Conservation (phyloP, 2,888 invertebrate species). For the Epinotia nisella region DNA sequence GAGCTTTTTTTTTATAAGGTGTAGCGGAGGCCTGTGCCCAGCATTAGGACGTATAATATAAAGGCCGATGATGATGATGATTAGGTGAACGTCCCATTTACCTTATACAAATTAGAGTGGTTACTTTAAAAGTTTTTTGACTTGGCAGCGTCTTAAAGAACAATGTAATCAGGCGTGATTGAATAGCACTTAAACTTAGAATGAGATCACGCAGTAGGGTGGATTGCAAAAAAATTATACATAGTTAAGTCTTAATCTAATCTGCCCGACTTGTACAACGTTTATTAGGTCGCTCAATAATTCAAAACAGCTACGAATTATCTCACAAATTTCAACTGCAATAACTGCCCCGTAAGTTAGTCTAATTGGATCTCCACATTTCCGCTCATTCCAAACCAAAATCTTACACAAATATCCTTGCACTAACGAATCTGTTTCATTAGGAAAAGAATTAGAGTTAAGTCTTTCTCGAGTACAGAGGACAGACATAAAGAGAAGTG, state of each 20-base stretch:
- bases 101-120: too few relatives aligned
- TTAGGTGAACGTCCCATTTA: too few relatives aligned
- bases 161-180: too few relatives aligned
- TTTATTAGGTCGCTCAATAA: constrained; percentile 17
- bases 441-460: constrained; percentile 1
- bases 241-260: too few relatives aligned
- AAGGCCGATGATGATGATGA: too few relatives aligned
- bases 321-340: constrained; percentile 31
- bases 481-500: constrained; percentile 24
- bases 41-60: too few relatives aligned
- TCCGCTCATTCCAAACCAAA: constrained; percentile 34
- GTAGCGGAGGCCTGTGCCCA: too few relatives aligned
- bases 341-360: constrained; percentile 33
- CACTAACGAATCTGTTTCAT: not conserved
- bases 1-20: not conserved
- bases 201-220: too few relatives aligned
- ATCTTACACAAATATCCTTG: constrained; percentile 4
- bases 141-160: not conserved
- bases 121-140: too few relatives aligned
- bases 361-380: constrained; percentile 29
- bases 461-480: not conserved
- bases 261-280: too few relatives aligned
- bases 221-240: too few relatives aligned
- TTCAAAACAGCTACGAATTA: constrained; percentile 1
- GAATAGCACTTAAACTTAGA: too few relatives aligned